phyloP scores from a whole-genome alignment of 2,113 vertebrate genomes.

The Hiodon tergisus region DNA sequence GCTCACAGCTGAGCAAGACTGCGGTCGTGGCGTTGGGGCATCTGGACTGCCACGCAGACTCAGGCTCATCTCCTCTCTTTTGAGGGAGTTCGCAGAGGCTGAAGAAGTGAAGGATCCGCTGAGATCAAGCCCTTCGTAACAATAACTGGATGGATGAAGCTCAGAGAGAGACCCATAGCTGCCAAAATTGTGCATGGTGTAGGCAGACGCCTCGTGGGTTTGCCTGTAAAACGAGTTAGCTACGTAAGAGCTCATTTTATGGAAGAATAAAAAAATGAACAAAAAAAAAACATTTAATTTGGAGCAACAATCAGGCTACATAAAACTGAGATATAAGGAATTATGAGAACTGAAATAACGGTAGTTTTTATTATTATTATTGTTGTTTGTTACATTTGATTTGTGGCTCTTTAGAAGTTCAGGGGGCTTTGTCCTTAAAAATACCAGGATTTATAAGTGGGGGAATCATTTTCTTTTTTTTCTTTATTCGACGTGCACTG shows the following conservation, averaged over 20 bases:
- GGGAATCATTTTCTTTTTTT: conserved; percentile 56
- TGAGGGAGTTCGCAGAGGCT: conserved; percentile 65
- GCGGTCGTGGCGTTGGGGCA: conserved; percentile 45
- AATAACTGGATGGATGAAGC: conserved; percentile 68
- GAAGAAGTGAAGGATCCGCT: conserved; percentile 68
- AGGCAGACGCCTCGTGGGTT: conserved; percentile 69
- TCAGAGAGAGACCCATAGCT: conserved; percentile 73
- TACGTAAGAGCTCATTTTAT: conserved; percentile 78
- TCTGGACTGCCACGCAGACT: conserved; percentile 62
- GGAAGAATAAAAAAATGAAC: conserved; percentile 26
- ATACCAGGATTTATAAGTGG: conserved; percentile 77
- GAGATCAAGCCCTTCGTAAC: conserved; percentile 66
- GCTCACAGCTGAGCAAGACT: conserved; percentile 61
- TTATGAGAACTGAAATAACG: conserved; percentile 24
- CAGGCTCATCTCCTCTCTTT: conserved; percentile 67
- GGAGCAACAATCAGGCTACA: conserved; percentile 6
- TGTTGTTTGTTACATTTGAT: conserved; percentile 68
- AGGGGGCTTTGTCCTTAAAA: conserved; percentile 72
- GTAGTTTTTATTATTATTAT: conserved; percentile 62
- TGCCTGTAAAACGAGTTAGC: conserved; percentile 76
- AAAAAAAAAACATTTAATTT: conserved; percentile 29
- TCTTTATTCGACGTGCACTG: conserved; percentile 70
- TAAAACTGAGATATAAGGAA: conserved; percentile 15
- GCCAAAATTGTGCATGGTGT: conserved; percentile 77
- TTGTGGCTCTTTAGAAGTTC: conserved; percentile 77